Base-by-base conservation (phyloP, 1,140 invertebrate species). In the Chelonus insularis region DNA sequence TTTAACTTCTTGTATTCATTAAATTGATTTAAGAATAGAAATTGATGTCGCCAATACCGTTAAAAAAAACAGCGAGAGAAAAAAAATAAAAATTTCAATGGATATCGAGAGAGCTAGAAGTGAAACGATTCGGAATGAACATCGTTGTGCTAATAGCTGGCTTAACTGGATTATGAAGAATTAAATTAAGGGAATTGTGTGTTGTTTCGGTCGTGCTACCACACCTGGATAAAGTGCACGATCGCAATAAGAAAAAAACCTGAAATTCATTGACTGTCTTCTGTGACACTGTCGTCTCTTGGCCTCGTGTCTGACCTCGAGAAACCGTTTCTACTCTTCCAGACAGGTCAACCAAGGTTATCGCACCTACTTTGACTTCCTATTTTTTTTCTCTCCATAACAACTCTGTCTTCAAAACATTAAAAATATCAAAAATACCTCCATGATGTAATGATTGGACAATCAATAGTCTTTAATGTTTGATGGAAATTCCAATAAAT, bases 101-200 rank as follows among this genome's bases (percentile, higher is more conserved):
- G 45, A 41, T 43, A 41, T 21, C n/a, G 37, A 43, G 20, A 0
- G 18, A 29, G 18, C 6, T 4, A 23, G 21, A 11, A 39, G 14
- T n/a, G 34, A 37, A 57, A 43, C 54, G 20, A 21, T 43, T n/a
- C 20, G 12, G 23, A 20, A 48, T 48, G 36, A 60, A 60, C 57
- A 47, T 21, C 25, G 25, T 60, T 36, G 58, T 62, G 68, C 68
- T 74, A 73, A 75, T 74, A 68, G 72, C 60, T 58, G 63, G 64
- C 70, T 72, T 74, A 73, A 76, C 64, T 60, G 65, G 66, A 74
- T 77, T 74, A 75, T 67, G 65, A 70, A 56, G 71, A 77, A 74
- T 73, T 68, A 72, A 75, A 71, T 74, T 69, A 71, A 67, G 69
- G 71, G 58, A 71, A 69, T 70, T 65, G 69, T 66, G 67, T 73